A percentile compares a stretch with the other conserved stretches of the same genome.
These are phyloP conservation scores for Drosophila auraria DNA, from an alignment of 1,140 invertebrate species.

Conservation along the genomic window DNA sequence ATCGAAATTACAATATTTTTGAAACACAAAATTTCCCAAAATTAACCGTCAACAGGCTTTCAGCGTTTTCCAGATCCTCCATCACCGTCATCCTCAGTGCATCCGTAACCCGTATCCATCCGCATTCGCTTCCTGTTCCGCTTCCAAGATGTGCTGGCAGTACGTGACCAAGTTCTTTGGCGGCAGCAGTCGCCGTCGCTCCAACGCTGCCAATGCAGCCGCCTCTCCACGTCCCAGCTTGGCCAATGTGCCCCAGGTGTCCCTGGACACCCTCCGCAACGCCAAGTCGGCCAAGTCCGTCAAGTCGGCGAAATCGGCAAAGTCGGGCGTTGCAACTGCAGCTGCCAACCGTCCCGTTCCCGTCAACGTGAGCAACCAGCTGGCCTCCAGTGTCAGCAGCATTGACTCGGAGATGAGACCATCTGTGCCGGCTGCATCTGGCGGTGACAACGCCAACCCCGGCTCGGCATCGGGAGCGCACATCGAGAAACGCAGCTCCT, in stretches of 20 bases:
- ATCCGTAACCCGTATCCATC: background rate
- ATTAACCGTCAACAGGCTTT: background rate
- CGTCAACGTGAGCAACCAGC: background rate
- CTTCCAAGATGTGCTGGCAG: constrained; percentile 52
- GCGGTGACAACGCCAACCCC: background rate
- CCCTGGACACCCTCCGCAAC: constrained; percentile 4
- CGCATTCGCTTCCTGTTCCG: background rate
- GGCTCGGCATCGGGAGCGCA: background rate
- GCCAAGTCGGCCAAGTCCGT: constrained; percentile 11
- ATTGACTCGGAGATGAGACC: background rate
- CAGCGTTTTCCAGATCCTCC: background rate
- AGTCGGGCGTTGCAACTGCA: too few species aligned
- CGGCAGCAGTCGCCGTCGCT: constrained; percentile 25
- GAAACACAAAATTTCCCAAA: background rate
- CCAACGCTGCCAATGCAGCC: background rate
- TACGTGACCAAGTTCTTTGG: constrained; percentile 48
- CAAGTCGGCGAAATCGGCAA: background rate
- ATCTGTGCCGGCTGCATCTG: background rate
- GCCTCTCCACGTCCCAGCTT: constrained; percentile 30
- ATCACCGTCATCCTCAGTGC: background rate
- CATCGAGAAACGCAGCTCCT: constrained; percentile 7
- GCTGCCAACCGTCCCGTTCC: background rate
- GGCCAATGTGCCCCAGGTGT: constrained; percentile 15
- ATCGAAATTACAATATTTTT: background rate
- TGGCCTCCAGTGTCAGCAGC: background rate